Evolutionary conservation across 2,888 invertebrate species (phyloP), one percentile per base, ranked within the genome.

Genomic region (Cephus runcator): DNA sequence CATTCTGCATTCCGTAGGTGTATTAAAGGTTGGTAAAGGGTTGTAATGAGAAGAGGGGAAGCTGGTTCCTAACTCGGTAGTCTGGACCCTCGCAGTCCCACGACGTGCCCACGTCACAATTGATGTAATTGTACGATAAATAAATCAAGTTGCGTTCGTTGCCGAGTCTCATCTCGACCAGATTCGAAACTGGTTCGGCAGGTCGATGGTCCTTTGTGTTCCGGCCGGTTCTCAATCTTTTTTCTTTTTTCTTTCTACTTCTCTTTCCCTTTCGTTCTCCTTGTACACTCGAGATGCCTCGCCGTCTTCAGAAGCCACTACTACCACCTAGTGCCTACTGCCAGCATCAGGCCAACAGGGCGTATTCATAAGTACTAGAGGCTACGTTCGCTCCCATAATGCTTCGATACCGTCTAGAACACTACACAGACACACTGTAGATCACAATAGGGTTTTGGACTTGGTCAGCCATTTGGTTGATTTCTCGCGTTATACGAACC

Each of bases 181-280:
- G 81, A 83, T 84, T 82, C 82, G 79, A 83, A 85, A 85, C 83
- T 83, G 85, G 85, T 85, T 84, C 84, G 81, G 81, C 84, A 85
- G 86, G 85, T 86, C 85, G 85, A 86, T 84, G 84, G 85, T 85
- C 85, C 86, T 86, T 73, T 76, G 74, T 75, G 75, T 78, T 31
- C 77, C 76, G 75, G 15, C 73, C 71, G 31, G 71, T 31, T 71
- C 71, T 71, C 71, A 15, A 71, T 23, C 71, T 71, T 34, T 71
- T 34, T 71, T 23, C 71, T 71, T 34, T 71, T 34, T 71, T 69
- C 69, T 33, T 69, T 77, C 78, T 80, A 75, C 69, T 74, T 71
- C 73, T 73, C 73, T 76, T 73, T 75, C 68, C 79, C 79, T 75
- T 76, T 75, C 76, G 76, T 73, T 75, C 80, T 80, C 79, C 80